Evolutionary conservation across 2,797 vertebrate species (phyloP).

Genomic region (Gallinago solitaria): DNA sequence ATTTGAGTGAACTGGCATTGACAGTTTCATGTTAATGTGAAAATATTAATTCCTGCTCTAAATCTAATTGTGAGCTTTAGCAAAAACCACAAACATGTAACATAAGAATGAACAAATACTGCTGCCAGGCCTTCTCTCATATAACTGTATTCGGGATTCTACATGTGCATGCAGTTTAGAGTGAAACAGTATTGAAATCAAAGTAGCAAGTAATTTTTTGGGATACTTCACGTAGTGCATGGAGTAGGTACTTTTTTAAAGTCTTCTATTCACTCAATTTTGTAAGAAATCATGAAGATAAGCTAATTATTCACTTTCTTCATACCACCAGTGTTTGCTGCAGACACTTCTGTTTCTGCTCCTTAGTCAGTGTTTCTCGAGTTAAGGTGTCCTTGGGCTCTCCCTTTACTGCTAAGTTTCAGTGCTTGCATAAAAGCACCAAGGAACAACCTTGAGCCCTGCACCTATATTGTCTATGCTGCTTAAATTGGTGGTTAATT

Average conservation of each 20-base stretch:
- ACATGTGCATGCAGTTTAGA: not conserved
- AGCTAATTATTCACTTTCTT: not conserved
- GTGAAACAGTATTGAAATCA: not conserved
- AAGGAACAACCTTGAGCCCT: not conserved
- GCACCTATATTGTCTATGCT: not conserved
- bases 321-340: not conserved
- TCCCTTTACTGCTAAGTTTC: not conserved
- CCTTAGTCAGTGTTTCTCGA: not conserved
- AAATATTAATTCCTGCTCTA: not conserved
- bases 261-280: not conserved
- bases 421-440: not conserved
- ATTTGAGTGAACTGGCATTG: not conserved
- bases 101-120: not conserved
- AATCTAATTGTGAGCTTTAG: not conserved
- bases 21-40: not conserved
- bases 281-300: not conserved
- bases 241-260: not conserved
- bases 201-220: not conserved
- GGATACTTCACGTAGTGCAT: rapidly evolving
- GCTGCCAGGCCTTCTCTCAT: not conserved
- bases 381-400: not conserved
- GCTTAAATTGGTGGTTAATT: not conserved
- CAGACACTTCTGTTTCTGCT: not conserved
- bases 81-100: not conserved
- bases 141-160: not conserved